These are phyloP conservation scores for Pachliopta kotzebuea DNA, from an alignment of 2,888 invertebrate species.

Conservation along the genomic window DNA sequence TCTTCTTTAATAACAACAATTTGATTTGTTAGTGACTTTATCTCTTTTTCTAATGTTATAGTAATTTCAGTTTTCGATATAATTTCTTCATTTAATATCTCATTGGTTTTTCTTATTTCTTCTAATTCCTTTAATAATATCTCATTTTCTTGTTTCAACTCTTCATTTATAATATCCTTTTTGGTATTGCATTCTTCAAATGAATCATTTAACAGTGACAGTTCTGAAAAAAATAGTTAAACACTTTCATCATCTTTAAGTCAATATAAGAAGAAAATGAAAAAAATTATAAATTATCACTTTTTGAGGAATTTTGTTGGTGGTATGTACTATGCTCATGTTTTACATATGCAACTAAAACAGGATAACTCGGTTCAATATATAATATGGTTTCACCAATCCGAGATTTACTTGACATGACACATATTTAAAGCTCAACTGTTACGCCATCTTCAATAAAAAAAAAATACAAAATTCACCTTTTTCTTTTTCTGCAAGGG, in stretches of 20 bases:
- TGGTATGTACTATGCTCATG: too few species aligned
- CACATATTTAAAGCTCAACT: too few species aligned
- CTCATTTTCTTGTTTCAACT: constrained; percentile 9
- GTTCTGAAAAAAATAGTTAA: constrained; percentile 8
- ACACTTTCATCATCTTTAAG: background rate
- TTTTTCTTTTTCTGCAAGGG: constrained; percentile 17
- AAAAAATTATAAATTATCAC: background rate
- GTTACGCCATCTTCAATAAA: too few species aligned
- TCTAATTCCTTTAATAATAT: constrained; percentile 9
- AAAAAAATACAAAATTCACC: constrained; percentile 5
- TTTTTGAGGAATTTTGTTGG: too few species aligned
- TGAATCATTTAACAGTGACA: constrained; percentile 9
- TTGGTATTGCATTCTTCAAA: constrained; percentile 14
- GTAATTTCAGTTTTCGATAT: constrained; percentile 3
- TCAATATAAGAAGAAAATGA: background rate
- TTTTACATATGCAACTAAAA: too few species aligned
- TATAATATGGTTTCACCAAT: too few species aligned
- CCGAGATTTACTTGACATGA: too few species aligned
- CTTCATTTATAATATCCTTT: constrained; percentile 9
- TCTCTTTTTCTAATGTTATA: constrained; percentile 8
- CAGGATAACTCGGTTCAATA: too few species aligned
- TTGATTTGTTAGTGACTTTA: background rate
- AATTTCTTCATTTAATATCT: constrained; percentile 7
- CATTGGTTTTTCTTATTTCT: constrained; percentile 4
- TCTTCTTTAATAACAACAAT: constrained; percentile 13